Base-by-base conservation (phyloP, 2,888 invertebrate genomes). In the Uloborus plumipes region DNA sequence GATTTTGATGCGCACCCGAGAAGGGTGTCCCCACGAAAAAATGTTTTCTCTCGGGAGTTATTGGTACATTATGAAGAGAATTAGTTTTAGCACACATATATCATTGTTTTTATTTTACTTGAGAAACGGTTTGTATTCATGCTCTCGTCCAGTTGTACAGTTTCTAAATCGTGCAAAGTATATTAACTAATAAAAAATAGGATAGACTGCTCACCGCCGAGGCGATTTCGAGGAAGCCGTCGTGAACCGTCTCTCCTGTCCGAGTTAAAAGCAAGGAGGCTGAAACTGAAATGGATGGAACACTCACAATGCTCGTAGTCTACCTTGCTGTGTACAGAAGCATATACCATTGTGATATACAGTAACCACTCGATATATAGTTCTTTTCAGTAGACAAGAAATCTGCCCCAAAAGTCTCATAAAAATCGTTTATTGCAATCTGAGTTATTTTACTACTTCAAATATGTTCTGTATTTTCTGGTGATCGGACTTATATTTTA, bases 141-240 rank as follows among this genome's bases (percentile, higher is more conserved):
- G 77, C 77, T 76, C 59, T 83, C 83, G 83, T 83, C 83, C 83
- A 83, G 66, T 72, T 83, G 83, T 83, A 83, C 83, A 83, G 83
- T 83, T 83, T 83, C 83, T 83, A 83, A 83, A 83, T 83, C 83
- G 58, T 83, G 77, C 77, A 77, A 83, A 83, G 83, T 83, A 83
- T 82, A 82, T 76, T 76, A 70, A 75, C 39, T 71, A 82, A 66
- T 59, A 67, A 61, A 72, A 73, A 82, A 67, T 77, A 77, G 77
- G 77, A 83, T 83, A 72, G 77, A 73, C 83, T 73, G 83, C 83
- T 83, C 83, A 83, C 77, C 59, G 67, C 69, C 66, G 64, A 83
- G 76, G 73, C 58, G 77, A 83, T 83, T 83, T 83, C 77, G 72
- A 77, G 83, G 72, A 77, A 83, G 61, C 55, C 74, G 64, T 81